phyloP scores from a whole-genome alignment of 2,797 vertebrate genomes.

The Gymnopithys bicolor region DNA sequence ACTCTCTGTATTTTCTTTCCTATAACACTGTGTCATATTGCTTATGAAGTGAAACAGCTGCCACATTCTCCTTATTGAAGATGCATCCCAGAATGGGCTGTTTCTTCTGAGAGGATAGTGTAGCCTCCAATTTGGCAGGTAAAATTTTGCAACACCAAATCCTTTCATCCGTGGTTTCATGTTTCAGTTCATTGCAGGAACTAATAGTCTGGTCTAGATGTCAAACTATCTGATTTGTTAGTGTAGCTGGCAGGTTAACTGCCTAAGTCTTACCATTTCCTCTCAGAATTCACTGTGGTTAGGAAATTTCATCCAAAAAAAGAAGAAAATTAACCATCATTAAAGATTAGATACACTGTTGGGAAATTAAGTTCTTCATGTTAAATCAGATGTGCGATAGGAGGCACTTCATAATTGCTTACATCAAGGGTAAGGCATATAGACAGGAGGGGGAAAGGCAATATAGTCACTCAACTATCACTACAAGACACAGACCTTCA shows the following conservation, averaged over 20 bases:
- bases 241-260: constrained; percentile 44
- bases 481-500: background rate
- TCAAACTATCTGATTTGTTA: constrained; percentile 60
- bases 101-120: background rate
- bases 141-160: constrained; percentile 49
- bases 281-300: background rate
- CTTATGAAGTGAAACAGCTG: constrained; percentile 58
- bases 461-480: background rate
- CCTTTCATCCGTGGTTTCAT: constrained; percentile 42
- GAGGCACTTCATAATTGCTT: background rate
- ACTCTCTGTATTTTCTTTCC: constrained; percentile 44
- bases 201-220: constrained; percentile 39
- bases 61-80: background rate
- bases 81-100: background rate
- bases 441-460: background rate
- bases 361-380: constrained; percentile 18
- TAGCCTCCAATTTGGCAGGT: constrained; percentile 36
- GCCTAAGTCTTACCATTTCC: constrained; percentile 15
- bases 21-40: constrained; percentile 40
- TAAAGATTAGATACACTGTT: constrained; percentile 37
- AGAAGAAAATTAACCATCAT: background rate
- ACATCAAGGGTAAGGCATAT: background rate
- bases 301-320: background rate
- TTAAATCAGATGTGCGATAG: background rate
- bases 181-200: constrained; percentile 44